phyloP scores from a whole-genome alignment of 2,113 vertebrate species.

The Toxostoma redivivum region DNA sequence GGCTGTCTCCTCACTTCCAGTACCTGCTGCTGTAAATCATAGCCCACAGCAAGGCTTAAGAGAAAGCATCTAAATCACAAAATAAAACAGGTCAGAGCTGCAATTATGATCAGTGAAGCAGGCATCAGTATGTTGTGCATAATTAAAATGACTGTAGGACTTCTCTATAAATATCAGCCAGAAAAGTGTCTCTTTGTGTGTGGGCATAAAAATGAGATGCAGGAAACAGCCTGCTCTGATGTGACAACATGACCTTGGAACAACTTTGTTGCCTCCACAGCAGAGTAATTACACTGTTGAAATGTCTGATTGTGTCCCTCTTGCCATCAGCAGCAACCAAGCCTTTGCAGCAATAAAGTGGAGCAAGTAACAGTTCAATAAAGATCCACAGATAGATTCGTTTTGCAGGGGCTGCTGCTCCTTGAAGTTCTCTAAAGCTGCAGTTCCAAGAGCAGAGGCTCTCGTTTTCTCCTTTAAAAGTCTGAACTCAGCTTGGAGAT shows the following conservation, averaged over 20 bases:
- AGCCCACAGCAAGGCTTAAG: slow-evolving; percentile 27
- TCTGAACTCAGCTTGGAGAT: slow-evolving; percentile 7
- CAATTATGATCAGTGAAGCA: slow-evolving; percentile 69
- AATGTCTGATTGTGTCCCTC: slow-evolving; percentile 12
- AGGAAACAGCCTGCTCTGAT: background rate
- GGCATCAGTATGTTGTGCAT: slow-evolving; percentile 47
- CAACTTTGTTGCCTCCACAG: slow-evolving; percentile 48
- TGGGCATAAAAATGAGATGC: slow-evolving; percentile 52
- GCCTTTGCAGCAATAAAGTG: slow-evolving; percentile 9
- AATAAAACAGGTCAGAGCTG: slow-evolving; percentile 62
- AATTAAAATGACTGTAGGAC: slow-evolving; percentile 67
- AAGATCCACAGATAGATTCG: background rate
- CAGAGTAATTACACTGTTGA: slow-evolving; percentile 28
- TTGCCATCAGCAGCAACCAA: background rate
- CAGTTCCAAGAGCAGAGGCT: background rate
- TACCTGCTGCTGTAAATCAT: slow-evolving; percentile 32
- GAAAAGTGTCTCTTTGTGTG: slow-evolving; percentile 55
- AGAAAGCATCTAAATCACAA: slow-evolving; percentile 65
- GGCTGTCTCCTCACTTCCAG: background rate
- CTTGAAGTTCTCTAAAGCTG: slow-evolving; percentile 32
- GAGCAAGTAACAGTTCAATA: background rate
- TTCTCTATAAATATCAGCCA: slow-evolving; percentile 56
- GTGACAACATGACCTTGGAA: slow-evolving; percentile 66
- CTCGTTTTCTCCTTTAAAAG: background rate
- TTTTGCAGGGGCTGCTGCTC: background rate